Base-by-base conservation (phyloP, 2,113 vertebrate species). In the Thymallus thymallus region DNA sequence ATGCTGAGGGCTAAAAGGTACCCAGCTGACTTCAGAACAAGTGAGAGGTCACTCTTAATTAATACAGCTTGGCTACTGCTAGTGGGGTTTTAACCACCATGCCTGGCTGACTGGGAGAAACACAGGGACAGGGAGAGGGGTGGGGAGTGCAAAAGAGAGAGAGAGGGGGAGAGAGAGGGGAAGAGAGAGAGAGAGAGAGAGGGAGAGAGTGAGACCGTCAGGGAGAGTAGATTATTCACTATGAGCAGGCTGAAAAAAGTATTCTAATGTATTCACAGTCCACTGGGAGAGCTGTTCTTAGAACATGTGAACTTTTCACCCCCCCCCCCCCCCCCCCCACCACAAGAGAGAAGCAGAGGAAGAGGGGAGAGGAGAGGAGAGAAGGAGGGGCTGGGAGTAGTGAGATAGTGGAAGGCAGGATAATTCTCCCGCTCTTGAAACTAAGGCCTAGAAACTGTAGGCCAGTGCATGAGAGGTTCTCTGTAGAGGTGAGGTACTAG, bases 11-110 rank as follows among this genome's bases (percentile, higher is more conserved):
- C 77, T 51, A 18, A 66, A 66, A 13, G 18, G 12, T 56, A 41
- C 61, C 35, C 58, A 29, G 10, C 26, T 75, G 32, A 66, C 62
- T 66, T 75, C 62, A 55, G 69, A 66, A 48, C 26, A 72, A 61
- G 78, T 72, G 35, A 64, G 74, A 68, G 69, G 73, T 56, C 41
- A 72, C 10, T 32, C 65, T 75, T 75, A 72, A 72, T 80, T 75
- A 76, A 72, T 80, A 72, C 22, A 58, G 48, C 35, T 22, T 20
- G 67, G 41, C 24, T 16, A 68, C 58, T 41, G 46, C 23, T 58
- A 51, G 26, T 22, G 68, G 69, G 62, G n/a, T 75, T 45, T 75
- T 22, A 72, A 69, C 73, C 30, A 61, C 35, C 9, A 41, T 35
- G 20, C 72, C 66, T 46, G 41, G 35, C 55, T 29, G 46, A 66